phyloP scores from a whole-genome alignment of 2,113 vertebrate genomes.

The Paracyprichromis sp. region DNA sequence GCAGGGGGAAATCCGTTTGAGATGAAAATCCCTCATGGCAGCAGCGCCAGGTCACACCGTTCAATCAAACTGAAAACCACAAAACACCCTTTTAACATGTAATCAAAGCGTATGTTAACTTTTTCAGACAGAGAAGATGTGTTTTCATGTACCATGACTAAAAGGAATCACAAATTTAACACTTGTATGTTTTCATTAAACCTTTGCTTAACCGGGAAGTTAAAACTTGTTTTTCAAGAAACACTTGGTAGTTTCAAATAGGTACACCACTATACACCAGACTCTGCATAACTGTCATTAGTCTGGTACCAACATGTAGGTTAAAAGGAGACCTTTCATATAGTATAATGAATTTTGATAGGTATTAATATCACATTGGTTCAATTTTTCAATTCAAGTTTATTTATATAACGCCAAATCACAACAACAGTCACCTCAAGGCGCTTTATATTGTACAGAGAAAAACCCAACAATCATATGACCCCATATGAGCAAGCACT shows the following conservation, averaged over 20 bases:
- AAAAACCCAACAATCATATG: neutral
- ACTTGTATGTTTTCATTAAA: neutral
- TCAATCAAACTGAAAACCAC: neutral
- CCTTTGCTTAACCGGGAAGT: neutral
- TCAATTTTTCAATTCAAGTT: neutral
- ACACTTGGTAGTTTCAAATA: neutral
- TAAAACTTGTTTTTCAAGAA: neutral
- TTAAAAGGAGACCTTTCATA: neutral
- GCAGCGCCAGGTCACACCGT: fast-evolving
- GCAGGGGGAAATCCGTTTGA: neutral
- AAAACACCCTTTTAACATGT: neutral
- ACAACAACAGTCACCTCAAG: fast-evolving
- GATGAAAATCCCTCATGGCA: neutral
- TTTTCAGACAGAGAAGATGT: neutral
- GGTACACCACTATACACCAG: neutral
- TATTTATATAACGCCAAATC: fast-evolving
- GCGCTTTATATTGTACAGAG: fast-evolving
- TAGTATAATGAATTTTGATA: neutral
- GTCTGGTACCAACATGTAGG: neutral
- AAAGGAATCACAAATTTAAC: neutral
- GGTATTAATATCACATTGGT: neutral
- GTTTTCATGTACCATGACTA: neutral
- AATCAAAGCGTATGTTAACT: neutral
- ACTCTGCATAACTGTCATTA: neutral
- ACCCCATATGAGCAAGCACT: neutral